Evolutionary conservation across 2,113 vertebrate genomes (phyloP), one percentile per base, ranked within the genome.

Genomic region (Strix aluco): DNA sequence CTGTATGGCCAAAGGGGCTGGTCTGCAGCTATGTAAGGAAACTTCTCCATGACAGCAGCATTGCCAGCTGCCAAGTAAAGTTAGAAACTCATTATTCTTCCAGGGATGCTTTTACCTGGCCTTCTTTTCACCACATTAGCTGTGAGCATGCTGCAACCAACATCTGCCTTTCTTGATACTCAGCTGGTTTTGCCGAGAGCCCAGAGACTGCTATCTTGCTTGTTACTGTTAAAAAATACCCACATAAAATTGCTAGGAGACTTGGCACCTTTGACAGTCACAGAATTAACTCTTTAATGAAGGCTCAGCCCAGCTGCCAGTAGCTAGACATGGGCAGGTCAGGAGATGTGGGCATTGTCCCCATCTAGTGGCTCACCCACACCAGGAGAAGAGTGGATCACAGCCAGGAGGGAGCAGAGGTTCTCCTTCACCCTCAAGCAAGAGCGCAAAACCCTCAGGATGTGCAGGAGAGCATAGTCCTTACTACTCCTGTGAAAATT

Each of bases 311-410:
- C 72, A 61, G 74, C 12, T 88, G 63, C 46, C 32, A 8, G 34
- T 8, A 36, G 42, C 25, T 40, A 19, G 63, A n/a, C 2, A 1
- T 47, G 65, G 72, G 72, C 72, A 55, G 44, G 52, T 30, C n/a
- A 46, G 55, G 92, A 88, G 47, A 65, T 66, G 38, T 80, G 94
- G 49, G 77, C 78, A 79, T 27, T 96, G 91, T 96, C 97, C 84
- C 96, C 95, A 95, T 72, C 97, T 97, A 97, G 95, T 96, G 97
- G 95, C 62, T 92, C 73, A 46, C 49, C 40, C 32, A 54, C 66
- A 32, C 16, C 1, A 20, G n/a, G 13, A 66, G 36, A 52, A 62
- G 66, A 81, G 27, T 32, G 22, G n/a, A 27, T 92, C 51, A 51
- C 22, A 78, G n/a, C 27, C 47, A 55, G 72, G 59, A 89, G 25